Evolutionary conservation across 1,140 invertebrate species (phyloP).

Genomic region (Drosophila equinoxialis): DNA sequence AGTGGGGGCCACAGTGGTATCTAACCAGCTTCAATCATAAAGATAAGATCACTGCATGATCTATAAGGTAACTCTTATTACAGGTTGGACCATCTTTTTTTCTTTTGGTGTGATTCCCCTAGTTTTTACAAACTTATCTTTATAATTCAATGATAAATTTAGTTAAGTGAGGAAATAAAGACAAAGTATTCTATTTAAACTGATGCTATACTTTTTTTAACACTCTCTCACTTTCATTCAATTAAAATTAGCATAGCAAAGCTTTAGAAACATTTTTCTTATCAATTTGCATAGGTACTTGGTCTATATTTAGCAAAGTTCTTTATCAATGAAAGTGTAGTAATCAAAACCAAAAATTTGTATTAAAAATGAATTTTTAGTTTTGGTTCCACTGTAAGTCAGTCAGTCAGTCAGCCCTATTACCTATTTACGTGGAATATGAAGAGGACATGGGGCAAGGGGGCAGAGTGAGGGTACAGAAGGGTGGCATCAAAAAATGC

Average conservation of each 20-base stretch:
- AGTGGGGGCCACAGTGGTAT: constrained; percentile 23
- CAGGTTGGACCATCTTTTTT: too few relatives aligned
- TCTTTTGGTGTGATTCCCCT: too few relatives aligned
- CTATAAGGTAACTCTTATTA: too few relatives aligned
- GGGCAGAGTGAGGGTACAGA: background rate
- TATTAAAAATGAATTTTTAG: background rate
- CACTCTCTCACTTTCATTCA: background rate
- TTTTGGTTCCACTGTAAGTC: constrained; percentile 34
- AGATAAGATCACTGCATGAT: too few relatives aligned
- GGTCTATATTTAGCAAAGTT: background rate
- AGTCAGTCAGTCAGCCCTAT: constrained; percentile 47
- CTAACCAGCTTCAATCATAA: too few relatives aligned
- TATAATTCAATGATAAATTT: background rate
- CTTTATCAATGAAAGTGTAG: constrained; percentile 8
- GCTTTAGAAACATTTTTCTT: background rate
- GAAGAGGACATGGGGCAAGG: background rate
- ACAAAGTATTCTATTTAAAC: too few relatives aligned
- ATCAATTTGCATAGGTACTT: constrained; percentile 3
- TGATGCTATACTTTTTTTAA: background rate
- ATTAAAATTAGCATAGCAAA: background rate
- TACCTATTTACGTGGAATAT: constrained; percentile 52
- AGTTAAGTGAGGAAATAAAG: background rate
- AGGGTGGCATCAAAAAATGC: constrained; percentile 14
- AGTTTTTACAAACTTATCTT: too few relatives aligned
- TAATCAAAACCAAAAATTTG: background rate